Evolutionary conservation across 2,888 invertebrate genomes (phyloP), one percentile per base, ranked within the genome.

Genomic region (Chymomyza caudatula): DNA sequence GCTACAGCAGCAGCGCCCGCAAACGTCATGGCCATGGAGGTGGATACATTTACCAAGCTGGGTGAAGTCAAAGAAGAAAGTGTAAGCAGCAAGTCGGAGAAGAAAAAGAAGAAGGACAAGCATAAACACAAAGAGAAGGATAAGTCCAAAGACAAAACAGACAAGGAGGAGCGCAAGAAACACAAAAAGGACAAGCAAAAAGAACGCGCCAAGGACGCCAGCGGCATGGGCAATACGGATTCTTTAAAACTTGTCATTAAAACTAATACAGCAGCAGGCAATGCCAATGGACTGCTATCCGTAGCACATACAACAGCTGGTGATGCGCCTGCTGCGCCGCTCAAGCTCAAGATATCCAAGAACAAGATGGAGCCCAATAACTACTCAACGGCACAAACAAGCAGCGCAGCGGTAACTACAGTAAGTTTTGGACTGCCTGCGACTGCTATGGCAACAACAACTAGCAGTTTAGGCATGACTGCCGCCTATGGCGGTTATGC

Each of bases 331-430:
- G 59, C 78, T 0, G 90, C 92, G 3, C 92, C 93, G 1, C 89
- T 96, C 49, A 96, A 95, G 89, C 94, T 96, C 78, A 96, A 96
- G 91, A 96, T 96, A 74, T 93, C 95, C 23, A 95, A 95, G 85
- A 95, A 95, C 72, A 92, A 93, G 64, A 92, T 94, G 54, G 93
- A 93, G 72, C 92, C 91, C 51, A 92, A 86, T 55, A 88, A 86
- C 54, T 79, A 82, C 49, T 78, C 80, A 2, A 66, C 77, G 2
- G 72, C 72, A 8, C 54, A 61, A 55, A 29, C 63, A 51, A 8
- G 37, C 37, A 17, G 13, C 42, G 19, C 6, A 23, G 19, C n/a
- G 8, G 17, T n/a, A 47, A 6, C 58, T 17, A 15, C 20, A 15
- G 25, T 47, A 54, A n/a, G 47, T 42, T 20, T 67, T 23, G 37